phyloP scores from a whole-genome alignment of 2,113 vertebrate genomes.

The Nyctibius bracteatus region DNA sequence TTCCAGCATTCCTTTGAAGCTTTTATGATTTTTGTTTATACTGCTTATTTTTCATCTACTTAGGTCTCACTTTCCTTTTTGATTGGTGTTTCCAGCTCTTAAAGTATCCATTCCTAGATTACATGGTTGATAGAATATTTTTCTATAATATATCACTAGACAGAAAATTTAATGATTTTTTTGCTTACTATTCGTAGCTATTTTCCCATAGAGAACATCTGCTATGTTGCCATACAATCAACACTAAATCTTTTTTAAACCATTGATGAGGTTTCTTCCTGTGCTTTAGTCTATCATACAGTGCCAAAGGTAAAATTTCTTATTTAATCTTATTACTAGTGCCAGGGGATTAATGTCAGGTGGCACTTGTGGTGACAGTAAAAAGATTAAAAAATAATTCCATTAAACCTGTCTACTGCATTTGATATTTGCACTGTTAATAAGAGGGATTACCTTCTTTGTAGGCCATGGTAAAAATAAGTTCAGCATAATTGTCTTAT shows the following conservation, averaged over 20 bases:
- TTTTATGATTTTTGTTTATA: not conserved
- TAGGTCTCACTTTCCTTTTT: not conserved
- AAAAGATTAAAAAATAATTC: conserved; percentile 56
- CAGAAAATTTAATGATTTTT: not conserved
- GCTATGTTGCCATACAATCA: not conserved
- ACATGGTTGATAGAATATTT: not conserved
- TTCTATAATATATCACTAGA: not conserved
- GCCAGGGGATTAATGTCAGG: conserved; percentile 48
- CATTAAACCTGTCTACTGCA: conserved; percentile 41
- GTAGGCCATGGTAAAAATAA: not conserved
- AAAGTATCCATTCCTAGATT: not conserved
- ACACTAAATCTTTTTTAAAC: not conserved
- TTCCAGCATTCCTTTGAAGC: not conserved
- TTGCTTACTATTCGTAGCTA: not conserved
- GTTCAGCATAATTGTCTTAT: conserved; percentile 26
- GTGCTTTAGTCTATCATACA: not conserved
- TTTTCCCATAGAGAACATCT: not conserved
- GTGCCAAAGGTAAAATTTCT: conserved; percentile 32
- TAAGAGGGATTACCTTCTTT: conserved; percentile 49
- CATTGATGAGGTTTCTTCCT: not conserved
- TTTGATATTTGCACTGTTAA: conserved; percentile 44
- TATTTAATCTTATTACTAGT: conserved; percentile 42
- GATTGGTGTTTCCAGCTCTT: not conserved
- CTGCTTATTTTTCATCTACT: not conserved
- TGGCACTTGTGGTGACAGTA: conserved; percentile 39